Base-by-base conservation (phyloP, 1,140 invertebrate genomes). In the Nephila pilipes region DNA sequence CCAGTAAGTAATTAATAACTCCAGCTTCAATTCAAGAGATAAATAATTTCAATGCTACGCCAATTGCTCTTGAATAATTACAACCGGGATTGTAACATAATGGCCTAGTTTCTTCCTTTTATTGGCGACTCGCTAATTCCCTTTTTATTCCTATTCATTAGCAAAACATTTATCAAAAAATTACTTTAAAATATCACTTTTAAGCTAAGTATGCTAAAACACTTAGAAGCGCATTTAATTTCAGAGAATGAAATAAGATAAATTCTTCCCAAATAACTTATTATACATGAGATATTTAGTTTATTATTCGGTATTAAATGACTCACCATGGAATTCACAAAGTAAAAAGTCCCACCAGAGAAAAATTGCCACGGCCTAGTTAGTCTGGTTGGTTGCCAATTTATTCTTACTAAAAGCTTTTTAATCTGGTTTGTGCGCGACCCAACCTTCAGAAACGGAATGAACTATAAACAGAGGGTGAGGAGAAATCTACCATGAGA, bases 301-400 rank as follows among this genome's bases (percentile, higher is more conserved):
- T n/a, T 29, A 65, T 65, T 65, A 12, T 65, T 65, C 29, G 14
- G 14, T 16, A 75, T 18, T 75, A 29, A 75, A 75, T 20, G 69
- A 36, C 32, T 18, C 16, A 75, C 18, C 20, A 20, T 20, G 69
- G 14, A 32, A 75, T 29, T 18, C 29, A 18, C 29, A 6, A 18
- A 36, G 36, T 14, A 20, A 75, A 81, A 46, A 81, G 36, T 22
- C 20, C 38, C 6, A 81, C 18, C 22, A 25, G 38, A 63, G 20
- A 38, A 57, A 54, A 12, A 79, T 65, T 79, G 5, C 25, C 38
- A 80, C 69, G 69, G n/a, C 46, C 69, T 36, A 25, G n/a, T 80
- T 80, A 90, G 38, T 32, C 38, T 90, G 88, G 38, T 90, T 90
- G 46, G 69, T 57, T 90, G 69, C 88, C 88, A 90, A 90, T 80